Evolutionary conservation across 2,888 invertebrate species (phyloP), one percentile per base, ranked within the genome.

Genomic region (Microctonus brassicae): DNA sequence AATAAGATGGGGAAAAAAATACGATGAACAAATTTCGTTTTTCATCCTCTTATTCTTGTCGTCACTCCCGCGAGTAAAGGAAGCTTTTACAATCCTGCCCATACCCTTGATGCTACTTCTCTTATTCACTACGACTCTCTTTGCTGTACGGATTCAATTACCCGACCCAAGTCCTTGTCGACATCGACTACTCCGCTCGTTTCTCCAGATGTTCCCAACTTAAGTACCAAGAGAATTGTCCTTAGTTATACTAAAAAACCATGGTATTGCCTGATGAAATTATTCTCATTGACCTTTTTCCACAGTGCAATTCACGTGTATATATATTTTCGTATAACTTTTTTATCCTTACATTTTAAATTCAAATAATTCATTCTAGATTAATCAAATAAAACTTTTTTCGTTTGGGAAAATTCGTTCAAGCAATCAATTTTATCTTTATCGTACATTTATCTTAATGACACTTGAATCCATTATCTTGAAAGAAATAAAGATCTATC

Each of bases 101-200:
- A 47, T 53, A 64, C 52, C 13, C 36, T 20, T 22, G n/a, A n/a
- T n/a, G 22, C 34, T 29, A 34, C 33, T 64, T 53, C 34, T 53
- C 7, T 64, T n/a, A 22, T 47, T 24, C 11, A n/a, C 36, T 39
- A 57, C 68, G 55, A 22, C 36, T 10, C 66, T 57, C 58, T 69
- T 62, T 58, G 39, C 17, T 61, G 71, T 47, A 47, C 24, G 63
- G 60, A 70, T 73, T 73, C 70, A 73, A 73, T 73, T 70, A 73
- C 53, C 70, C 64, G 34, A 53, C 64, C 47, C 47, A 9, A 47
- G 53, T 64, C 47, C 64, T 64, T 64, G 64, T 64, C 47, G 47
- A 42, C 64, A 53, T 53, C 64, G 52, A 64, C 53, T n/a, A 52
- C 34, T 34, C 20, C 24, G 29, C 53, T 52, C 53, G 52, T 55